phyloP scores from a whole-genome alignment of 2,113 vertebrate genomes.

The Hemicordylus capensis region DNA sequence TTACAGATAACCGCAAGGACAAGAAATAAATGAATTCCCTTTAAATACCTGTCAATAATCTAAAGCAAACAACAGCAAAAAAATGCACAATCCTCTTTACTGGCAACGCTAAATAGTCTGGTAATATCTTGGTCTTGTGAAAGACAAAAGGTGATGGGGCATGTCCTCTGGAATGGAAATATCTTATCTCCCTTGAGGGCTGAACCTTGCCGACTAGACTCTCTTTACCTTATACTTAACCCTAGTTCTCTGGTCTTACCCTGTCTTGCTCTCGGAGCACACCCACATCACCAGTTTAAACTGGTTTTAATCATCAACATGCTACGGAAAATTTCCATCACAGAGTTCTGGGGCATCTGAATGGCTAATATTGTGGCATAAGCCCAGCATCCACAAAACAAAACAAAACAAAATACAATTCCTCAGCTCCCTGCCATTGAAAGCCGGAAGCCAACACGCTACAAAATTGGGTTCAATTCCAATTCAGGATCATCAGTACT shows the following conservation, averaged over 20 bases:
- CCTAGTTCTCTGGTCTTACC: not conserved
- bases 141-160: not conserved
- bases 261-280: not conserved
- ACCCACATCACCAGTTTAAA: not conserved
- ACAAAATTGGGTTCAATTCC: too few relatives aligned
- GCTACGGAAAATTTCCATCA: not conserved
- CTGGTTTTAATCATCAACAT: not conserved
- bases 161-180: not conserved
- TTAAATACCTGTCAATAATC: conserved; percentile 21
- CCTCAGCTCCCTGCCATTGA: too few relatives aligned
- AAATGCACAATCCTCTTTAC: conserved; percentile 24
- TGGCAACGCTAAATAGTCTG: conserved; percentile 10
- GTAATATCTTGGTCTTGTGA: conserved; percentile 9
- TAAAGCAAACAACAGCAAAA: conserved; percentile 43
- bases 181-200: not conserved
- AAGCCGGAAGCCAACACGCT: too few relatives aligned
- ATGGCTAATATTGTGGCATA: too few relatives aligned
- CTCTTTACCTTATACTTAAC: not conserved
- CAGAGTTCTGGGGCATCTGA: too few relatives aligned
- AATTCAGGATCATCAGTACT: too few relatives aligned
- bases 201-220: accelerated
- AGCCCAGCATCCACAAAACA: too few relatives aligned
- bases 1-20: not conserved
- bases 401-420: too few relatives aligned
- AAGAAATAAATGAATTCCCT: conserved; percentile 24